Base-by-base conservation (phyloP, 2,888 invertebrate species). In the Lycia hirtaria region DNA sequence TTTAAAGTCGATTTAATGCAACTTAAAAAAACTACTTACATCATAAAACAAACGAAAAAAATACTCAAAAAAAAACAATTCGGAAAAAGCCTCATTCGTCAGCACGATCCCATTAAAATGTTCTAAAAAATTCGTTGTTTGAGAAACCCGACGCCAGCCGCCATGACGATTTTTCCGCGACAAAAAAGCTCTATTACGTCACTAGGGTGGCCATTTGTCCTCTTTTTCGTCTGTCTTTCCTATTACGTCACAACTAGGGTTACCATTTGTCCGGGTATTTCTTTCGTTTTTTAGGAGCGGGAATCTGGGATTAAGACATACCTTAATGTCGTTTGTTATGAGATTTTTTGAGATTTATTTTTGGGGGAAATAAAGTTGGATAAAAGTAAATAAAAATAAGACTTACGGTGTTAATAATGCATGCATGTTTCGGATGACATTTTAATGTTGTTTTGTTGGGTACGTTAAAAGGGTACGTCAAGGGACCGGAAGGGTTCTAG, bases 191-290 rank as follows among this genome's bases (percentile, higher is more conserved):
- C 43, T 43, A 48, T 57, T 52, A 57, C 52, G 52, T 35, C 48
- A 57, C 44, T 47, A 49, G 35, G 47, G 54, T 32, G 14, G 5
- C 40, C 41, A 43, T 55, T 55, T 43, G 48, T 55, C 22, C 26
- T 33, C 32, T 54, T 48, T 48, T 48, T 40, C 40, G 32, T 24
- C 47, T 24, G 33, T 35, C 33, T 47, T 35, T 35, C 15, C 43
- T 57, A 53, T 57, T 52, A 57, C 57, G 57, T 52, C 57, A 52
- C 32, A 51, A 41, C 55, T 55, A 49, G 55, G 40, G 48, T 32
- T 12, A 28, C 48, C 48, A 49, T 55, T 55, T 43, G 48, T 55
- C 20, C 22, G 20, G 10, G n/a, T 47, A 40, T 55, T 48, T 40
- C 48, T 48, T 41, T 28, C 41, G 15, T 17, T 35, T 55, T 37